Percentiles rank a stretch among this genome's conserved stretches.
These are phyloP conservation scores for Stenodera caucasica DNA, from an alignment of 2,888 invertebrate genomes.

Conservation along the genomic window DNA sequence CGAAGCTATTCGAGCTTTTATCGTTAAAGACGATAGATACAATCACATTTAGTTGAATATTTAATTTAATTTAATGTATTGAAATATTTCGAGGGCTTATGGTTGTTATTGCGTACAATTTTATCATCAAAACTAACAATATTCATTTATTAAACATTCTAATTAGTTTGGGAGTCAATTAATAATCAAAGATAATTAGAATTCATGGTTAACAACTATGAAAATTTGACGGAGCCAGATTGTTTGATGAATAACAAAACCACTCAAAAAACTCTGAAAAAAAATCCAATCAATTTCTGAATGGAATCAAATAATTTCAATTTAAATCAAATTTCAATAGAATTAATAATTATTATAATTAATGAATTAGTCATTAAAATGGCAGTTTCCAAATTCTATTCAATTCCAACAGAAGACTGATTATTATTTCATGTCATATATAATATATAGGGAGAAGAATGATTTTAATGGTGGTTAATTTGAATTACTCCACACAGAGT, in stretches of 20 bases:
- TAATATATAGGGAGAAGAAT: background rate
- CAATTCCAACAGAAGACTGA: background rate
- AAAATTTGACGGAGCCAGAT: conserved; percentile 13
- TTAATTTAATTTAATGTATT: no score
- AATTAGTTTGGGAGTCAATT: conserved; percentile 34
- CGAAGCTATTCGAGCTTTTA: background rate
- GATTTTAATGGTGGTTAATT: background rate
- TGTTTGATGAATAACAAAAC: conserved; percentile 11
- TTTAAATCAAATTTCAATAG: background rate
- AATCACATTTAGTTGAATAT: no score
- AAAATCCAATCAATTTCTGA: no score
- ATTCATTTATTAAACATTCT: conserved; percentile 28
- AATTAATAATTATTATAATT: background rate
- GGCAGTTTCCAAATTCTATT: background rate
- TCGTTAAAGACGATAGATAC: no score
- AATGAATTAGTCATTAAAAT: background rate
- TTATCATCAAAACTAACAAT: background rate
- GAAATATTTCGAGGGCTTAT: no score
- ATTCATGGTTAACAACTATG: conserved; percentile 24
- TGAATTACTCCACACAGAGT: background rate
- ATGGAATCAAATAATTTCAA: background rate
- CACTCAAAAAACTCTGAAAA: no score
- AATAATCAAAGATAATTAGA: conserved; percentile 31
- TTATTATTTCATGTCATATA: background rate
- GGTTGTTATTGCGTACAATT: no score